A percentile compares a stretch with the other conserved stretches of the same genome.
Evolutionary conservation across 2,797 vertebrate genomes (phyloP).

Genomic region (Synaphobranchus kaupii): DNA sequence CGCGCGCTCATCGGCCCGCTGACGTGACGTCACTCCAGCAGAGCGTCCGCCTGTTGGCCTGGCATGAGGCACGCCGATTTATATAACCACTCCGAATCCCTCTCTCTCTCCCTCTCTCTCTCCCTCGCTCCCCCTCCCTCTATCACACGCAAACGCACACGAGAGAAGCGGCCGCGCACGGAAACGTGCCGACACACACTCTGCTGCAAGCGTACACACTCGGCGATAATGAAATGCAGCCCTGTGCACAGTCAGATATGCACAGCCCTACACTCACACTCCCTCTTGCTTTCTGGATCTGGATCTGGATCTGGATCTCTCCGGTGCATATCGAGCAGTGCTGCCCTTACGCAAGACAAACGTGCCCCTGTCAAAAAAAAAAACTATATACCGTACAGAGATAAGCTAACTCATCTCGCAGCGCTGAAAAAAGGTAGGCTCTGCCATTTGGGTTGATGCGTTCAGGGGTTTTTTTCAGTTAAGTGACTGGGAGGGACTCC

Average conservation of each 20-base stretch:
- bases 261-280: not conserved
- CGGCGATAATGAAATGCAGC: not conserved
- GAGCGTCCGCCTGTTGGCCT: constrained; percentile 54
- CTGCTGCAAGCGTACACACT: not conserved
- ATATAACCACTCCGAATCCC: constrained; percentile 54
- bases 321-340: not conserved
- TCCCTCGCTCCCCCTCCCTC: not conserved
- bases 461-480: not conserved
- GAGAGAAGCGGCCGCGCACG: constrained; percentile 22
- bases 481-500: not conserved
- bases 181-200: not conserved
- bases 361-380: not conserved
- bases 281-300: not conserved
- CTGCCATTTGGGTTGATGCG: not conserved
- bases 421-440: not conserved
- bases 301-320: not conserved
- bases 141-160: constrained; percentile 42
- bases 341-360: not conserved
- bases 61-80: constrained; percentile 58
- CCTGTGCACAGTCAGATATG: not conserved
- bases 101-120: constrained; percentile 33
- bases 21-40: constrained; percentile 59
- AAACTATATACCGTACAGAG: not conserved
- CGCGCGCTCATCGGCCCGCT: not conserved
- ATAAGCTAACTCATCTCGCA: not conserved